Evolutionary conservation across 92 coral and sea anemone genomes (phyloP), one percentile per base, ranked within the genome.

Genomic region (Palythoa heliodiscus): DNA sequence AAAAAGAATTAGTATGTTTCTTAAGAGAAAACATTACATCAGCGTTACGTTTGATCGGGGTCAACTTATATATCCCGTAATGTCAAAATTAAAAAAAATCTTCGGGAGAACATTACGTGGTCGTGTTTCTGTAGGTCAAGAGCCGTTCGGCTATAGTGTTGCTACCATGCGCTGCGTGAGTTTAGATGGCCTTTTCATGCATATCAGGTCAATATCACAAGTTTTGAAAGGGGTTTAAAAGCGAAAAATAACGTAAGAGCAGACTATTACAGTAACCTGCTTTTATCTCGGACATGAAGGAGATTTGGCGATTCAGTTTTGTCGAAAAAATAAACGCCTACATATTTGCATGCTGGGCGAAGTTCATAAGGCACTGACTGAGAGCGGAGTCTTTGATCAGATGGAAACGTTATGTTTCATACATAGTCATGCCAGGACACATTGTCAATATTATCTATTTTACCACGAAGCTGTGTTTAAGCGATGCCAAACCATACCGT

Each of bases 71-170:
- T 16, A 75, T 12, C 14, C 47, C 20, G 83, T 78, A n/a, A 78
- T 64, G 83, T 78, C 71, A 29, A 39, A 47, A 25, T 37, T 16
- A 48, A n/a, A 12, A 76, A n/a, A 54, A 23, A 37, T 37, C 14
- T 54, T 29, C 2, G 73, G 24, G 52, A 38, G 22, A 63, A 60
- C 52, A 39, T 35, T 58, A 37, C 50, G 16, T 19, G 54, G 73
- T 70, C 60, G 47, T 17, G 61, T 15, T 29, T 24, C 54, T 8
- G 52, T 3, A 24, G 72, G 72, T 79, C 73, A 79, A 79, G 52
- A 80, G 74, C 19, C 71, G 60, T 71, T 24, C 11, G 53, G 83
- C 83, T 20, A 78, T 53, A 43, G 20, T 53, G 53, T 24, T 55
- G 81, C 11, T 17, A 29, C 52, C 43, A 13, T 61, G 71, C 39